Percentiles rank a stretch among this genome's conserved stretches.
Evolutionary conservation across 1,140 invertebrate species (phyloP).

Genomic region (Dreissena polymorpha): DNA sequence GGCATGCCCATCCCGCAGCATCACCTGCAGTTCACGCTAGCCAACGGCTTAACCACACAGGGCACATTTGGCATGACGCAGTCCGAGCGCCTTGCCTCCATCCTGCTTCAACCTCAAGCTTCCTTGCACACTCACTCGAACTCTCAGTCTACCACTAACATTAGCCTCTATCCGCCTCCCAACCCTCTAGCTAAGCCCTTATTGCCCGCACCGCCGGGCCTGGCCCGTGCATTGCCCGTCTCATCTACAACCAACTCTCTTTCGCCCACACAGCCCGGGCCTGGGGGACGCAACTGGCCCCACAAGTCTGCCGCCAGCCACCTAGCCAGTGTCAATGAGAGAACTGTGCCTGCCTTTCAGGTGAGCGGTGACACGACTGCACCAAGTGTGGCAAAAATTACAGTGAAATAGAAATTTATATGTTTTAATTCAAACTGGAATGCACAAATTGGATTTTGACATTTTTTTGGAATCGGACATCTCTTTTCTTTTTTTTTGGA

Average conservation of each 20-base stretch:
- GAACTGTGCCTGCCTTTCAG: slow-evolving; percentile 61
- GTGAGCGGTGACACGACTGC: slow-evolving; percentile 47
- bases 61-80: background rate
- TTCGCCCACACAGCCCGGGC: slow-evolving; percentile 59
- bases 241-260: slow-evolving; percentile 49
- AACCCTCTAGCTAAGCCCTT: slow-evolving; percentile 55
- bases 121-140: slow-evolving; percentile 43
- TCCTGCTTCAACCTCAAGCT: slow-evolving; percentile 14
- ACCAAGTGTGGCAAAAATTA: background rate
- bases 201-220: slow-evolving; percentile 21
- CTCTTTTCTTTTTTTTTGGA: too few species aligned
- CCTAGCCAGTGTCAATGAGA: slow-evolving; percentile 63
- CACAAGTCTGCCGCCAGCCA: slow-evolving; percentile 52
- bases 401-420: too few species aligned
- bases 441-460: too few species aligned
- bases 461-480: too few species aligned
- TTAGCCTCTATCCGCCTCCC: slow-evolving; percentile 50
- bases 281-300: slow-evolving; percentile 52
- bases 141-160: slow-evolving; percentile 49
- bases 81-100: background rate
- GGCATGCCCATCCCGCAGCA: background rate
- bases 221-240: slow-evolving; percentile 40
- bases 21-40: background rate
- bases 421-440: too few species aligned
- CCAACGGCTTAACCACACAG: slow-evolving; percentile 7